phyloP scores from a whole-genome alignment of 2,888 invertebrate genomes.

The Neria commutata region DNA sequence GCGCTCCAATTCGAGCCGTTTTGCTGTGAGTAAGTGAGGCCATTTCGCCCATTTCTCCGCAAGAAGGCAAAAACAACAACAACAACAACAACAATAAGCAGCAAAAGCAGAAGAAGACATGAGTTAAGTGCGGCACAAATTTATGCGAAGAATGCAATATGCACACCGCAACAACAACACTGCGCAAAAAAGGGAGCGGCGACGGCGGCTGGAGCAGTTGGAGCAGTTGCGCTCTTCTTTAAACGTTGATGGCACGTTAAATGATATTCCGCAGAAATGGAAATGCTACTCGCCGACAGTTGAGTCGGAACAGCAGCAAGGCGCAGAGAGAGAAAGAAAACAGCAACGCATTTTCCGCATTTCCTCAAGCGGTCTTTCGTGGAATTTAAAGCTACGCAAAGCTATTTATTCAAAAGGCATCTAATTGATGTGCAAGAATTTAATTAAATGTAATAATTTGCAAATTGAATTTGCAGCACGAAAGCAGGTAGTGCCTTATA shows the following conservation, averaged over 20 bases:
- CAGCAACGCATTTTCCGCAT: not conserved
- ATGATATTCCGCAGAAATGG: not conserved
- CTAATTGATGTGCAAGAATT: conserved; percentile 56
- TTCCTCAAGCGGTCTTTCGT: conserved; percentile 1
- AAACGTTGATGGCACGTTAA: conserved; percentile 18
- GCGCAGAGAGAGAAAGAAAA: not conserved
- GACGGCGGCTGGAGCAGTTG: conserved; percentile 6
- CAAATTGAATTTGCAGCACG: not conserved
- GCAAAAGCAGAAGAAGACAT: no score
- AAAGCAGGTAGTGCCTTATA: no score
- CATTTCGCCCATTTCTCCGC: no score
- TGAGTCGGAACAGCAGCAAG: not conserved
- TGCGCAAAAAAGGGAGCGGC: conserved; percentile 23
- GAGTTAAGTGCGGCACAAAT: conserved; percentile 52
- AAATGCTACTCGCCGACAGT: not conserved
- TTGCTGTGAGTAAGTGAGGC: not conserved
- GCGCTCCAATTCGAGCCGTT: conserved; percentile 10
- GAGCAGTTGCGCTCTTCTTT: conserved; percentile 26
- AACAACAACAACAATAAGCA: no score
- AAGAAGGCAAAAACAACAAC: no score
- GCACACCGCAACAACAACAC: conserved; percentile 38
- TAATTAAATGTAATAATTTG: conserved; percentile 51
- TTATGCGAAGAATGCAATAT: conserved; percentile 54
- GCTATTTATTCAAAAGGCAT: conserved; percentile 45
- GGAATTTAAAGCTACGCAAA: conserved; percentile 16